Evolutionary conservation across 1,140 invertebrate genomes (phyloP).

Genomic region (Camponotus floridanus): DNA sequence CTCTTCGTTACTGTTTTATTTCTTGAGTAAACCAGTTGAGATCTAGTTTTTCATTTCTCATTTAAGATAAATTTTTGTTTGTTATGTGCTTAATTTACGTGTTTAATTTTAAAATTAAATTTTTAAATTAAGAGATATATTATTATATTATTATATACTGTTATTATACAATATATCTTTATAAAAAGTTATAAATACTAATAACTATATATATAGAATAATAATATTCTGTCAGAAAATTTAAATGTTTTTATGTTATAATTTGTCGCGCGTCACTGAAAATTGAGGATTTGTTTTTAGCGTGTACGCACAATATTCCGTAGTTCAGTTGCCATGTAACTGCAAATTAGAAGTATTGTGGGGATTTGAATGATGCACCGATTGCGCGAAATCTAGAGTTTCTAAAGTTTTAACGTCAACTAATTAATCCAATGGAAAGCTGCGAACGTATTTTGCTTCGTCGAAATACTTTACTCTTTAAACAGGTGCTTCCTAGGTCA

Average conservation of each 20-base stretch:
- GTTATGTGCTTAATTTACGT: not conserved
- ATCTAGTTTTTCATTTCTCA: too few relatives aligned
- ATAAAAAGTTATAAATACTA: too few relatives aligned
- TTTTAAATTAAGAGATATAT: too few relatives aligned
- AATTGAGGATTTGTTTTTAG: slow-evolving; percentile 15
- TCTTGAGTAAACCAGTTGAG: too few relatives aligned
- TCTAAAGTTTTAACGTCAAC: slow-evolving; percentile 33
- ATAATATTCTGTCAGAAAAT: slow-evolving; percentile 9
- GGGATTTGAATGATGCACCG: slow-evolving; percentile 26
- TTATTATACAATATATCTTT: too few relatives aligned
- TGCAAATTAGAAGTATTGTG: slow-evolving; percentile 32
- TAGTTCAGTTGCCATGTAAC: not conserved
- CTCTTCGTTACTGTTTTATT: too few relatives aligned
- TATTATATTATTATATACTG: too few relatives aligned
- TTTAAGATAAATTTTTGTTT: slow-evolving; percentile 4
- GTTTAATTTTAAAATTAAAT: not conserved
- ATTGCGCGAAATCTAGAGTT: slow-evolving; percentile 21
- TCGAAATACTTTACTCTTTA: not conserved
- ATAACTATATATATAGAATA: not conserved
- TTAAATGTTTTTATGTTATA: not conserved
- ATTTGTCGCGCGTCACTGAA: not conserved
- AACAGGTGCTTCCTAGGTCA: not conserved
- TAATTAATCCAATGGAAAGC: slow-evolving; percentile 29
- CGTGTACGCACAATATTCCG: not conserved
- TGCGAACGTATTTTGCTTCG: not conserved